Evolutionary conservation across 1,140 invertebrate genomes (phyloP).

Genomic region (Muscidifurax raptorellus): DNA sequence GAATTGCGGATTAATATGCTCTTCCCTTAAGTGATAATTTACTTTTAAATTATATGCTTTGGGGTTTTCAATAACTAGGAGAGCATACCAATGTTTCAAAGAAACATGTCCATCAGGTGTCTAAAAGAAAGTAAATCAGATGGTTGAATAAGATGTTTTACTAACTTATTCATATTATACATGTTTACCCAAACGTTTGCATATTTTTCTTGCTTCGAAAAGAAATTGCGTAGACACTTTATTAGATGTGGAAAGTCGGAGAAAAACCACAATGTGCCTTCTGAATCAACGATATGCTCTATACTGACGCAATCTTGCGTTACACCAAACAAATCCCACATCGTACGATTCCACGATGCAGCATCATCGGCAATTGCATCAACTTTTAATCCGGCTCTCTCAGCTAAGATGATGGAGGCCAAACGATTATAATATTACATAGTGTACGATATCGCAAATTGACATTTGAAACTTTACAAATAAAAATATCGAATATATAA

Average conservation of each 20-base stretch:
- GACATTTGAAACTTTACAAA: too few relatives aligned
- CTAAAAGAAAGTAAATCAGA: too few relatives aligned
- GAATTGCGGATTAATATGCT: slow-evolving; percentile 28
- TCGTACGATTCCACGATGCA: slow-evolving; percentile 53
- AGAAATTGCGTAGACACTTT: slow-evolving; percentile 49
- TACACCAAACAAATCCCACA: slow-evolving; percentile 55
- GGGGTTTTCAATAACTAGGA: too few relatives aligned
- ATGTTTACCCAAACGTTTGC: slow-evolving; percentile 10
- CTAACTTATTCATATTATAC: too few relatives aligned
- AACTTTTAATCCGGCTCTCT: slow-evolving; percentile 54
- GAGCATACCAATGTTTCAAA: slow-evolving; percentile 39
- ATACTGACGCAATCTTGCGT: slow-evolving; percentile 15
- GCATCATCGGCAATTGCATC: slow-evolving; percentile 55
- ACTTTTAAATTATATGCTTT: too few relatives aligned
- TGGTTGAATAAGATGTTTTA: too few relatives aligned
- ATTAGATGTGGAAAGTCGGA: slow-evolving; percentile 54
- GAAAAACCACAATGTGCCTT: slow-evolving; percentile 51
- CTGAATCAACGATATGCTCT: slow-evolving; percentile 42
- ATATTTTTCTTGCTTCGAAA: not conserved
- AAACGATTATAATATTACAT: too few relatives aligned
- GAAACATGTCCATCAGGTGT: slow-evolving; percentile 25
- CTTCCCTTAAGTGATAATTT: slow-evolving; percentile 37
- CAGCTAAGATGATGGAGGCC: slow-evolving; percentile 50
- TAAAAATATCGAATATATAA: too few relatives aligned
- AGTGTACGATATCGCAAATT: too few relatives aligned